phyloP scores from a whole-genome alignment of 2,113 vertebrate genomes.

The Sapajus apella region DNA sequence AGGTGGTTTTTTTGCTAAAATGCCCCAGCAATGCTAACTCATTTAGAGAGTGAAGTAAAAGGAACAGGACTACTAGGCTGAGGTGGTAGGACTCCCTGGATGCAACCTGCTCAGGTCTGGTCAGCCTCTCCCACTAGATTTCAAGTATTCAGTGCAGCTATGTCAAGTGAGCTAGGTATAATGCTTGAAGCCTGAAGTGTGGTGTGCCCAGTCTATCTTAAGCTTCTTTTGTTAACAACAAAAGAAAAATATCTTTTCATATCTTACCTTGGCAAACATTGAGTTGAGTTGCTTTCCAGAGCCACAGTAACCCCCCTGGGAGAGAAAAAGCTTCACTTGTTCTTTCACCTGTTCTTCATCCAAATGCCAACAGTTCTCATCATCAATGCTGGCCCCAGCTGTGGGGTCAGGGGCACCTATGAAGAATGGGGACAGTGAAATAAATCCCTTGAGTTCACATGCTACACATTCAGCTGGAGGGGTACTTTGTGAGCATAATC shows the following conservation, averaged over 20 bases:
- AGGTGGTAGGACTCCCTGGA: not conserved
- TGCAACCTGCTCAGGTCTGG: not conserved
- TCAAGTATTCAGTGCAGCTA: not conserved
- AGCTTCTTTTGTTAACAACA: not conserved
- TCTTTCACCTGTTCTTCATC: constrained; percentile 98
- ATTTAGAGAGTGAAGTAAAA: not conserved
- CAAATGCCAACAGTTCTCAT: constrained; percentile 99
- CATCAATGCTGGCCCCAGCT: constrained; percentile 97
- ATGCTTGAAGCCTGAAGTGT: constrained; percentile 7
- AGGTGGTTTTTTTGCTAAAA: not conserved
- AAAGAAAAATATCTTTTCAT: not conserved
- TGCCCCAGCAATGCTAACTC: constrained; percentile 82
- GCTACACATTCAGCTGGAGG: not conserved
- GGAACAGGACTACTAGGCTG: not conserved
- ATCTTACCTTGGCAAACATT: constrained; percentile 98
- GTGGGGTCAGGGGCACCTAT: constrained; percentile 97
- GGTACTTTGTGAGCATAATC: not conserved
- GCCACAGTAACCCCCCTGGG: constrained; percentile 98
- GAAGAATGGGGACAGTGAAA: not conserved
- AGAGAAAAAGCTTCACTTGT: constrained; percentile 98
- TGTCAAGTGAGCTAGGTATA: not conserved
- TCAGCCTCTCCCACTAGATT: not conserved
- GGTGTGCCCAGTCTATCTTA: not conserved
- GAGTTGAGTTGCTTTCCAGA: constrained; percentile 99
- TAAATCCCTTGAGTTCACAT: not conserved